A percentile compares a stretch with the other conserved stretches of the same genome.
Evolutionary conservation across 2,888 invertebrate genomes (phyloP).

Genomic region (Bursaphelenchus okinawaensis): DNA sequence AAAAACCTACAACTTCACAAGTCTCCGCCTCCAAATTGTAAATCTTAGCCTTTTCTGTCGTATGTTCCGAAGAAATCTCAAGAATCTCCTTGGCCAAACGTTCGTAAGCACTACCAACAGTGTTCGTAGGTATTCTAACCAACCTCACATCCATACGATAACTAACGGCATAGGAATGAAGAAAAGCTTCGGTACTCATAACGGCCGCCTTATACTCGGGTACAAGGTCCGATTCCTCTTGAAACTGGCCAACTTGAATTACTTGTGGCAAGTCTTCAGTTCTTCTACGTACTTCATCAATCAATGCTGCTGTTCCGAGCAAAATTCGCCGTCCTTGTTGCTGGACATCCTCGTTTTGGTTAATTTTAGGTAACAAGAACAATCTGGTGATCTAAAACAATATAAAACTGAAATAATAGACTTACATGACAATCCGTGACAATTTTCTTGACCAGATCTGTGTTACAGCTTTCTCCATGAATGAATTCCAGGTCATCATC

Average conservation of each 20-base stretch:
- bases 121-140: slow-evolving; percentile 26
- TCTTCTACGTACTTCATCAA: slow-evolving; percentile 2
- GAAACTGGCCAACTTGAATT: slow-evolving; percentile 1
- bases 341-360: not conserved
- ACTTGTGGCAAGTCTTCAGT: not conserved
- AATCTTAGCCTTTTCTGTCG: not conserved
- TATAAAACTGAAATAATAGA: not conserved
- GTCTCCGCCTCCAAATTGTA: slow-evolving; percentile 7
- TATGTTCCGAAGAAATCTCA: not conserved
- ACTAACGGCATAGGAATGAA: slow-evolving; percentile 44
- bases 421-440: slow-evolving; percentile 3
- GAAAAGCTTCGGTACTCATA: slow-evolving; percentile 41
- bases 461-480: not conserved
- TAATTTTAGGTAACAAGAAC: slow-evolving; percentile 8
- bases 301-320: slow-evolving; percentile 5
- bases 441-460: not conserved
- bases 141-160: slow-evolving; percentile 40
- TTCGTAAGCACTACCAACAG: not conserved
- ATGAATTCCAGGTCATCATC: slow-evolving; percentile 6
- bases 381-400: not conserved
- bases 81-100: slow-evolving; percentile 5
- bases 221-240: not conserved
- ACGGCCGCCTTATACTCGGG: slow-evolving; percentile 31
- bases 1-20: not conserved
- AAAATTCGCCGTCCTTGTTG: not conserved